A percentile compares a stretch with the other conserved stretches of the same genome.
These are phyloP conservation scores for Epinephelus lanceolatus DNA, from an alignment of 2,113 vertebrate genomes.

Conservation along the genomic window DNA sequence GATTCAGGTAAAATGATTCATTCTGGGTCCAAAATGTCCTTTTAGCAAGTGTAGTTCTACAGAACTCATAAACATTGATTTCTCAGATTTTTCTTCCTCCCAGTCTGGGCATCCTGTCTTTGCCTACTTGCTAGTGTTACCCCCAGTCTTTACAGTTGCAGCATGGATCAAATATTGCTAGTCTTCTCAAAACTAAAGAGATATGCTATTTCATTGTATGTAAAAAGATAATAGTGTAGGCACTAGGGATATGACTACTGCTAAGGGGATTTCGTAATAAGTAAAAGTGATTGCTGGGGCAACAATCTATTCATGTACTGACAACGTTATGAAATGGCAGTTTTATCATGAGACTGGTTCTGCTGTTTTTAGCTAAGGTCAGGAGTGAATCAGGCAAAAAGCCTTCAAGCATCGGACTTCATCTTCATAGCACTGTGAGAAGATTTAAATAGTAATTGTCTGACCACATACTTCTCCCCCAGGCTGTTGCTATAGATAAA, in stretches of 20 bases:
- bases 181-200: background rate
- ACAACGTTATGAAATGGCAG: constrained; percentile 20
- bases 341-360: constrained; percentile 17
- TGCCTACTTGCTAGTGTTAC: background rate
- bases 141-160: background rate
- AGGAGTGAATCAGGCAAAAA: constrained; percentile 44
- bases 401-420: background rate
- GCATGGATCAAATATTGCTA: background rate
- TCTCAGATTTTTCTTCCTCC: background rate
- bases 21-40: background rate
- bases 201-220: background rate
- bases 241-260: background rate
- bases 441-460: constrained; percentile 51
- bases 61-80: background rate
- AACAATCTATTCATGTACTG: background rate
- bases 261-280: background rate
- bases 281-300: background rate
- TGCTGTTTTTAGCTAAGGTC: constrained; percentile 42
- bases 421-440: constrained; percentile 24
- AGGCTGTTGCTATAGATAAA: constrained; percentile 51
- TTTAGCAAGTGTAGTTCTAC: too few relatives aligned
- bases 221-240: background rate
- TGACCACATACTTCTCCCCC: constrained; percentile 26
- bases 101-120: background rate
- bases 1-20: background rate